Evolutionary conservation across 2,797 vertebrate species (phyloP), one percentile per base, ranked within the genome.

Genomic region (Helicolenus hilgendorfi): DNA sequence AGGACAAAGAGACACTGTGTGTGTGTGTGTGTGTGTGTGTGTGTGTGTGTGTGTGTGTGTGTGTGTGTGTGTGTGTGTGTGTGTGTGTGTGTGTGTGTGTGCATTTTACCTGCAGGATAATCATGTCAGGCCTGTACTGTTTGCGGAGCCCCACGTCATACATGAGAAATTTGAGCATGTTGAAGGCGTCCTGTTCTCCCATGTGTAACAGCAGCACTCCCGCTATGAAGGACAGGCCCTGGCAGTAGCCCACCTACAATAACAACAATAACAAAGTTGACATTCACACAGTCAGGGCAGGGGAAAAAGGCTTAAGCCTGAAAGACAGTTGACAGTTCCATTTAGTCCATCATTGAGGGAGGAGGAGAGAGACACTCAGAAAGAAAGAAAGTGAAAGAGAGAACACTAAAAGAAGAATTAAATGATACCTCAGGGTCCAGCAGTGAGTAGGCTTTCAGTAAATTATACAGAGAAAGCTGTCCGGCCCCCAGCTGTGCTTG

Each of bases 121-220:
- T 98, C 99, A 99, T 99, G 95, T 99, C 98, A 4, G 98, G 99
- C 72, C 98, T 97, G 91, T 99, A 99, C 58, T 99, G 99, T 90
- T 98, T 99, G 82, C 99, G 98, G 22, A 99, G 97, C 38, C 99
- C 98, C 71, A 98, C 92, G 71, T 99, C 98, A 87, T 98, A 99
- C 99, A 99, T 99, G 20, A 99, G 98, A 92, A 99, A 99, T 94
- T 97, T 98, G 10, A 99, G 97, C 98, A 98, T 98, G 96, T 96
- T 88, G 94, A 99, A 99, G 5, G 99, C 99, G 24, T 99, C 98
- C 86, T 99, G 98, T 91, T 99, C 99, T 33, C 96, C 97, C 98
- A 99, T 98, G 89, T 99, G 99, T 79, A 99, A 98, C 77, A 99
- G 96, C 92, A 99, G 84, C 79, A 99, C 98, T 79, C 99, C 99